Conservation (phyloP, 2,113 vertebrate species). For the Bucco capensis region DNA sequence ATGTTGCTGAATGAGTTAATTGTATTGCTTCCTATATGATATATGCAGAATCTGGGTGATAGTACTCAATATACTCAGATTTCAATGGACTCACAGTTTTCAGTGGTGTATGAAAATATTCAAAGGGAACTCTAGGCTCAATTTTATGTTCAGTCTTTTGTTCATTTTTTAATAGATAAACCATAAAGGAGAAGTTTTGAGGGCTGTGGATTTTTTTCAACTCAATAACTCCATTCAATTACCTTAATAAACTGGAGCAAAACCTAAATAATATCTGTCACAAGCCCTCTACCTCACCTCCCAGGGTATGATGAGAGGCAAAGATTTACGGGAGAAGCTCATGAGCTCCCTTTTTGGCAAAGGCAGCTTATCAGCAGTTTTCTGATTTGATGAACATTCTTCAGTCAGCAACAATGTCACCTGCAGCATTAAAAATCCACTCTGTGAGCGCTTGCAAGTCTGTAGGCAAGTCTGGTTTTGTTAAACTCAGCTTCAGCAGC, state of each 20-base stretch:
- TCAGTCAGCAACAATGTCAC: slow-evolving; percentile 64
- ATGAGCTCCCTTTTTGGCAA: slow-evolving; percentile 38
- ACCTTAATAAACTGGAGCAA: not conserved
- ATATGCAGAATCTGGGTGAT: not conserved
- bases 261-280: slow-evolving; percentile 23
- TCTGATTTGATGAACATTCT: slow-evolving; percentile 58
- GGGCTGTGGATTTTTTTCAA: not conserved
- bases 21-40: not conserved
- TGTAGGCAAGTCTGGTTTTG: slow-evolving; percentile 44
- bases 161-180: not conserved
- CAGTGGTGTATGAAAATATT: not conserved
- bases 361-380: slow-evolving; percentile 55
- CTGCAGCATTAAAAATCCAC: slow-evolving; percentile 44
- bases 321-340: slow-evolving; percentile 12
- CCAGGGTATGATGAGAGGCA: slow-evolving; percentile 8
- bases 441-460: slow-evolving; percentile 41
- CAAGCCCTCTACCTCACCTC: slow-evolving; percentile 36
- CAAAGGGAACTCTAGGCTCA: not conserved
- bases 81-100: not conserved
- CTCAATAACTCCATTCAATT: not conserved
- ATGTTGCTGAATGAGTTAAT: not conserved
- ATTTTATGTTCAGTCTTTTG: not conserved
- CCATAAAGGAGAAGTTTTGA: not conserved
- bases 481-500: slow-evolving; percentile 55
- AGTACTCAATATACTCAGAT: not conserved